Evolutionary conservation across 2,797 vertebrate genomes (phyloP).

Genomic region (Darevskia nairensis): DNA sequence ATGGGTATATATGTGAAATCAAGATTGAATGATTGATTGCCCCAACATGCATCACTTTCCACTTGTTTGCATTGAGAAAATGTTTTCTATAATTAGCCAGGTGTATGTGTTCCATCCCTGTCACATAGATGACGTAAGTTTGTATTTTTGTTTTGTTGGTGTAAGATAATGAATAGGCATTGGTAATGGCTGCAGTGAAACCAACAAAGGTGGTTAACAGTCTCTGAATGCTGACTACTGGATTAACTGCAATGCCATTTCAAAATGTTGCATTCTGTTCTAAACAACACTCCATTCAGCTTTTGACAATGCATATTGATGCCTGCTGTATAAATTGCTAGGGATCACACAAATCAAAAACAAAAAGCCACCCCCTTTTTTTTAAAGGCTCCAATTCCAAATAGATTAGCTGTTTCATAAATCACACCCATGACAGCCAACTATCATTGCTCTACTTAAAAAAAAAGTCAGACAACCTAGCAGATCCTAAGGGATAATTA

Average conservation of each 20-base stretch:
- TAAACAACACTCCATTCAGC: neutral
- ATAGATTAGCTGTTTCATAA: conserved; percentile 33
- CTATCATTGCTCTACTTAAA: neutral
- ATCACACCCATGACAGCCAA: conserved; percentile 20
- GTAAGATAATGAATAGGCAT: neutral
- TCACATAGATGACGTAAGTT: neutral
- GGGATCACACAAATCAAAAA: neutral
- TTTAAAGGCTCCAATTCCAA: conserved; percentile 4
- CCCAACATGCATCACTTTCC: too few relatives aligned
- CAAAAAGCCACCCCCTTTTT: neutral
- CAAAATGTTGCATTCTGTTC: neutral
- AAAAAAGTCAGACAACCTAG: conserved; percentile 8
- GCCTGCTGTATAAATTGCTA: conserved; percentile 15
- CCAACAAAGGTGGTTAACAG: neutral
- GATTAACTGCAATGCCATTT: conserved; percentile 13
- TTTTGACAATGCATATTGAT: conserved; percentile 2
- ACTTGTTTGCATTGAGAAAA: neutral
- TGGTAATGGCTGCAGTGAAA: neutral
- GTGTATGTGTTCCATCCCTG: neutral
- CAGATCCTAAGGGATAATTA: conserved; percentile 24
- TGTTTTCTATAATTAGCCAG: neutral
- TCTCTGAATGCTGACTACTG: neutral
- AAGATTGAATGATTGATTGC: too few relatives aligned
- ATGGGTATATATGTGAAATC: too few relatives aligned
- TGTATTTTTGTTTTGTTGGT: neutral